phyloP scores from a whole-genome alignment of 1,140 invertebrate genomes.

The Aphelinus certus region DNA sequence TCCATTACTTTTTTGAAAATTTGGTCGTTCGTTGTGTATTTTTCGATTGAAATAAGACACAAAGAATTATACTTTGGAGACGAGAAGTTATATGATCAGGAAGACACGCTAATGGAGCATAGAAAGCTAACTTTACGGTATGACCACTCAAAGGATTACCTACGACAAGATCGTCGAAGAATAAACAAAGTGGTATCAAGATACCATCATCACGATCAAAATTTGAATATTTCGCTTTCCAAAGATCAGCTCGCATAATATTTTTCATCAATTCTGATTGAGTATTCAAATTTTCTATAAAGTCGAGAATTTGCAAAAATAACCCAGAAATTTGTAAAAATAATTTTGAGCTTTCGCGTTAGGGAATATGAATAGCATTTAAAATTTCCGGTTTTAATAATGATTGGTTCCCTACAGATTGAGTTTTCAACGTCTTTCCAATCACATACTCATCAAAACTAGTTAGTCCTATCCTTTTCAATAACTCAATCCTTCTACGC shows the following conservation, averaged over 20 bases:
- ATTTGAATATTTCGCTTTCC: conserved; percentile 1
- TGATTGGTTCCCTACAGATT: too few relatives aligned
- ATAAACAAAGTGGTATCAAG: conserved; percentile 24
- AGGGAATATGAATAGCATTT: background rate
- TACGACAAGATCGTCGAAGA: conserved; percentile 1
- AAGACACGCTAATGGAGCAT: conserved; percentile 8
- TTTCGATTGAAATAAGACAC: background rate
- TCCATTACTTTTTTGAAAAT: conserved; percentile 3
- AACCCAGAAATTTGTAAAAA: conserved; percentile 5
- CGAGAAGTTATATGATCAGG: background rate
- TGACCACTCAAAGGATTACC: conserved; percentile 32
- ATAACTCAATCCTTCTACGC: too few relatives aligned
- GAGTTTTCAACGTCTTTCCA: too few relatives aligned
- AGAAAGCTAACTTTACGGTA: conserved; percentile 3
- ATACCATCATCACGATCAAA: background rate
- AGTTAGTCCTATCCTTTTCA: too few relatives aligned
- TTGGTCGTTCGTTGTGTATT: background rate
- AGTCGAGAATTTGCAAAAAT: background rate
- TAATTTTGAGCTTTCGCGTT: background rate
- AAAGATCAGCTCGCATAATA: background rate
- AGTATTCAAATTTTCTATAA: background rate
- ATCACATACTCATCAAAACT: too few relatives aligned
- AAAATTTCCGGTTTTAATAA: background rate
- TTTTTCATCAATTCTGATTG: background rate
- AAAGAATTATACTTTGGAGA: background rate